Conservation (phyloP, 2,797 vertebrate genomes). For the Typhlichthys subterraneus region DNA sequence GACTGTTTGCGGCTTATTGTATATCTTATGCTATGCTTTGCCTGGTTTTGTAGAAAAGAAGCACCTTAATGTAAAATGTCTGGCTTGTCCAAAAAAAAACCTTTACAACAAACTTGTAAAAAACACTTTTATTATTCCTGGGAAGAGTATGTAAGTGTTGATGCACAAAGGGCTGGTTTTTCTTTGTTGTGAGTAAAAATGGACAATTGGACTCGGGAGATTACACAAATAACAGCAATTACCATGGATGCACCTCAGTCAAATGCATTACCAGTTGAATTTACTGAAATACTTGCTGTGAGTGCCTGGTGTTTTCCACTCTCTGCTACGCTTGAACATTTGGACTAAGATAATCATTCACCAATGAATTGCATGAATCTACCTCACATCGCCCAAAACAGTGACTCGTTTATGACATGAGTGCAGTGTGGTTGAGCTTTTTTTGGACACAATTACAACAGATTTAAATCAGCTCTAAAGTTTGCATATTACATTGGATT, state of each 20-base stretch:
- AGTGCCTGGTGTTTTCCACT: slow-evolving; percentile 47
- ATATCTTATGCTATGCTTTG: slow-evolving; percentile 66
- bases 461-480: slow-evolving; percentile 64
- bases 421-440: slow-evolving; percentile 46
- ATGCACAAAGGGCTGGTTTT: slow-evolving; percentile 77
- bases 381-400: slow-evolving; percentile 48
- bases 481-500: slow-evolving; percentile 81
- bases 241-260: slow-evolving; percentile 70
- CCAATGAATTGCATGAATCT: slow-evolving; percentile 39
- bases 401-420: slow-evolving; percentile 49
- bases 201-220: slow-evolving; percentile 70
- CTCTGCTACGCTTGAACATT: slow-evolving; percentile 39
- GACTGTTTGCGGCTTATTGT: slow-evolving; percentile 60
- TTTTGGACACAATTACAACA: too few species aligned
- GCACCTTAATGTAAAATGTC: slow-evolving; percentile 80
- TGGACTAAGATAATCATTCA: slow-evolving; percentile 45
- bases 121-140: slow-evolving; percentile 73
- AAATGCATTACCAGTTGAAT: slow-evolving; percentile 59
- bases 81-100: slow-evolving; percentile 67
- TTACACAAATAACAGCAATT: slow-evolving; percentile 70
- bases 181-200: slow-evolving; percentile 73
- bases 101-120: slow-evolving; percentile 67
- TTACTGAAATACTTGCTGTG: slow-evolving; percentile 47
- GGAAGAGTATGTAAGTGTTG: slow-evolving; percentile 73
- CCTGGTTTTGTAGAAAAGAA: slow-evolving; percentile 74